Percentiles rank a stretch among this genome's conserved stretches.
Conservation (phyloP, 2,797 vertebrate genomes). For the Orestias chungarensis region DNA sequence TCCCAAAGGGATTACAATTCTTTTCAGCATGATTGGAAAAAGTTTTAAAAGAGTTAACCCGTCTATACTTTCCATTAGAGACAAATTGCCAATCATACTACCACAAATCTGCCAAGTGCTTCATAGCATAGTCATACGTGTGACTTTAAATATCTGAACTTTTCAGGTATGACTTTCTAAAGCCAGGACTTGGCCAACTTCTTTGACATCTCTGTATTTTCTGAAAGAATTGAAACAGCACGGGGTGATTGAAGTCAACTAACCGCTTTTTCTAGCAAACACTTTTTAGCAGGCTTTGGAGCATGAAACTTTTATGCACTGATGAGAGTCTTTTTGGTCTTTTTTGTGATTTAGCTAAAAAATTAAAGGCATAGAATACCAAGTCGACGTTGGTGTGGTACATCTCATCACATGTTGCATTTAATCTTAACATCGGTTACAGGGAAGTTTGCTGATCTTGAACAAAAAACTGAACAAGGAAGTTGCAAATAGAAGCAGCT, state of each 20-base stretch:
- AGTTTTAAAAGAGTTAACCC: neutral
- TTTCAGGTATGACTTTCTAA: neutral
- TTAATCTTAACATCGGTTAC: neutral
- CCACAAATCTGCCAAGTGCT: neutral
- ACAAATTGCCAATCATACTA: neutral
- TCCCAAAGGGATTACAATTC: neutral
- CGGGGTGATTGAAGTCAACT: neutral
- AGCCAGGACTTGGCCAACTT: neutral
- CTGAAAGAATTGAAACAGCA: neutral
- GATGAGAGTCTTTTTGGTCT: neutral
- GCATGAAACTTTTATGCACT: neutral
- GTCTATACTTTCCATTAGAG: neutral
- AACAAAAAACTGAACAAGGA: neutral
- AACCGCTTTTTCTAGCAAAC: neutral
- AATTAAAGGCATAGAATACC: neutral
- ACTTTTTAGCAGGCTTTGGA: neutral
- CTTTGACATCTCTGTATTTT: neutral
- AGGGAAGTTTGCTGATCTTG: neutral
- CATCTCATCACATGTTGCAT: neutral
- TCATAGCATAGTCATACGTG: too few relatives aligned
- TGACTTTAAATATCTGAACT: neutral
- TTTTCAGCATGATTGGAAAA: neutral
- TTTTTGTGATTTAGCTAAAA: neutral
- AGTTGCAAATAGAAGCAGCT: neutral
- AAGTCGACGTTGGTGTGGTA: neutral